These are phyloP conservation scores for Parnassius mnemosyne DNA, from an alignment of 2,888 invertebrate genomes.

Conservation along the genomic window DNA sequence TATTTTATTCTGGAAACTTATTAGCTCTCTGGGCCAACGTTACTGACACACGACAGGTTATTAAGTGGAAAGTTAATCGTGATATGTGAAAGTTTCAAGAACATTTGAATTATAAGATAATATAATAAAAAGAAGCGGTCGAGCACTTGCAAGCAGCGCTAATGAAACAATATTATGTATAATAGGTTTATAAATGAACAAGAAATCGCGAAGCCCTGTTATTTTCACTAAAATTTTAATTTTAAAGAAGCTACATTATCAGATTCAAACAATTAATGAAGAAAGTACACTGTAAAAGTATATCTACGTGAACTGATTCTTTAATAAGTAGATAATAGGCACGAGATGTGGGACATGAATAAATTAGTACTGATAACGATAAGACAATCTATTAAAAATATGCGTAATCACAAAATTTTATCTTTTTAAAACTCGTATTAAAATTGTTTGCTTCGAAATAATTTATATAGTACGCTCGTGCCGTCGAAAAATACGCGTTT, in stretches of 20 bases:
- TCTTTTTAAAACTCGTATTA: not conserved
- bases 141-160: not conserved
- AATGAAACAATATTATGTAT: not conserved
- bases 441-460: slow-evolving; percentile 13
- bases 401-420: slow-evolving; percentile 1
- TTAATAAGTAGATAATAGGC: slow-evolving; percentile 25
- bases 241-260: too few relatives aligned
- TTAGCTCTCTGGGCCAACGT: slow-evolving; percentile 20
- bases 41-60: slow-evolving; percentile 24
- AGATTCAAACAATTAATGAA: not conserved
- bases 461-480: not conserved
- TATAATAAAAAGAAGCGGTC: not conserved
- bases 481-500: slow-evolving; percentile 3
- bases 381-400: slow-evolving; percentile 13
- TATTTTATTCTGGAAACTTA: slow-evolving; percentile 12
- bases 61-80: slow-evolving; percentile 22
- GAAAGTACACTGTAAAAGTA: not conserved
- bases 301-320: slow-evolving; percentile 8
- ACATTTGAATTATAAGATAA: slow-evolving; percentile 17
- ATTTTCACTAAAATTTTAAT: too few relatives aligned
- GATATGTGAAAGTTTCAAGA: slow-evolving; percentile 24
- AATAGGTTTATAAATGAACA: too few relatives aligned
- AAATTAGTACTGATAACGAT: slow-evolving; percentile 25
- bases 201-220: not conserved
- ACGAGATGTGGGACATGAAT: slow-evolving; percentile 16